Percentiles rank a stretch among this genome's conserved stretches.
These are phyloP conservation scores for Heliconius cydno DNA, from an alignment of 2,888 invertebrate genomes.

Conservation along the genomic window DNA sequence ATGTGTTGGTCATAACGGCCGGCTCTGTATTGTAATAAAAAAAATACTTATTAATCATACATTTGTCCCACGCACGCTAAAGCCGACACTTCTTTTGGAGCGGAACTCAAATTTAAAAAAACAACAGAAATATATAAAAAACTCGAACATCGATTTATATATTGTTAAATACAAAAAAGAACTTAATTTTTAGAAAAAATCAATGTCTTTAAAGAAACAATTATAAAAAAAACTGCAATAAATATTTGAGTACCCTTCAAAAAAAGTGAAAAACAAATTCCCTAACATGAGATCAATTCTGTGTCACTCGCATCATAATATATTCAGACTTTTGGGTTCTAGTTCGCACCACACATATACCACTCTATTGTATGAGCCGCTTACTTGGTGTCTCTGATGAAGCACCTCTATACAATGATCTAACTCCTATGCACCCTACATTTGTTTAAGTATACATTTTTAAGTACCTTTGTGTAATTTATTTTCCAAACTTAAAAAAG, in stretches of 20 bases:
- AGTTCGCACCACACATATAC: background rate
- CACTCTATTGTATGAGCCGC: no score
- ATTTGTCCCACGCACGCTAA: constrained; percentile 46
- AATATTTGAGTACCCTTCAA: constrained; percentile 46
- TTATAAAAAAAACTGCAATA: constrained; percentile 8
- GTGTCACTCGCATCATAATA: constrained; percentile 27
- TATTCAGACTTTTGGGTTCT: constrained; percentile 6
- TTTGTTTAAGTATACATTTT: no score
- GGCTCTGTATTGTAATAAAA: constrained; percentile 76
- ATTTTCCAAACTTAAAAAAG: no score
- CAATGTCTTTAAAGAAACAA: background rate
- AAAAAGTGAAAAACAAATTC: constrained; percentile 43
- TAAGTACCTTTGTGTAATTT: no score
- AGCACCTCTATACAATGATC: no score
- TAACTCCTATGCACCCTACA: no score
- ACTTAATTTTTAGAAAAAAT: background rate
- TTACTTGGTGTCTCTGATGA: no score
- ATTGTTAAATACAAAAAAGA: background rate
- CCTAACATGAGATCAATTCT: constrained; percentile 29
- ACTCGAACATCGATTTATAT: background rate
- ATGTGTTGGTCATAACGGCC: constrained; percentile 70
- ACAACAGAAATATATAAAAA: background rate
- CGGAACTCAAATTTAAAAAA: constrained; percentile 8
- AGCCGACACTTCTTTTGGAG: constrained; percentile 52
- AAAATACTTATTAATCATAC: constrained; percentile 73